Conservation (phyloP, 2,113 vertebrate species). For the Spermophilus dauricus region DNA sequence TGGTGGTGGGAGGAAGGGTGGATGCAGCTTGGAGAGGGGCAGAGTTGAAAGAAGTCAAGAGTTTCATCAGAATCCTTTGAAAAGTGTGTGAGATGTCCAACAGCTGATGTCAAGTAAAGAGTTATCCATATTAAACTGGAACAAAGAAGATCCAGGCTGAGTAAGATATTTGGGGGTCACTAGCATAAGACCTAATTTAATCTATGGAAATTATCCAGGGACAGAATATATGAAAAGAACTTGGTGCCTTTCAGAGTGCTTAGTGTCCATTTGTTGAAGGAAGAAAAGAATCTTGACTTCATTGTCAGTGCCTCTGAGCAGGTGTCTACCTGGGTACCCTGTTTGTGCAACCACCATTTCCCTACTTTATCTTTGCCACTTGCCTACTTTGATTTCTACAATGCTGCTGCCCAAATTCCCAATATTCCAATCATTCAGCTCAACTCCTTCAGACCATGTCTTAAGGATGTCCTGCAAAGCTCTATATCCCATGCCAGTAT, state of each 20-base stretch:
- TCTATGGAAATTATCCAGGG: not conserved
- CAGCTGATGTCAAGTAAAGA: not conserved
- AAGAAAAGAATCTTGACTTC: not conserved
- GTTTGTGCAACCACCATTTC: accelerated
- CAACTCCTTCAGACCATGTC: not conserved
- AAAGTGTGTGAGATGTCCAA: not conserved
- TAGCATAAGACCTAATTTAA: not conserved
- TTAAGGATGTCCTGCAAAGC: not conserved
- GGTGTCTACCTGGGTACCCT: not conserved
- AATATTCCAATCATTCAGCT: not conserved
- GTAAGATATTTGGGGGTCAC: not conserved
- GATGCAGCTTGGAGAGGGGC: not conserved
- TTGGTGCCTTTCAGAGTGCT: not conserved
- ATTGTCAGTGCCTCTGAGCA: not conserved
- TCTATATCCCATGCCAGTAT: not conserved
- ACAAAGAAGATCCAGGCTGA: not conserved
- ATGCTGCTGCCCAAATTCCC: not conserved
- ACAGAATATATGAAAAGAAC: not conserved
- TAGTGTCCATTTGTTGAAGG: not conserved
- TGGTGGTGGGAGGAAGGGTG: not conserved
- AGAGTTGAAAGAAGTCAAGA: not conserved
- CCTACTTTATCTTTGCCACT: not conserved
- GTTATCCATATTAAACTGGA: not conserved
- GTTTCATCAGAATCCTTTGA: not conserved
- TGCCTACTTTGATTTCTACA: not conserved